Evolutionary conservation across 2,888 invertebrate genomes (phyloP).

Genomic region (Hylaea fasciaria): DNA sequence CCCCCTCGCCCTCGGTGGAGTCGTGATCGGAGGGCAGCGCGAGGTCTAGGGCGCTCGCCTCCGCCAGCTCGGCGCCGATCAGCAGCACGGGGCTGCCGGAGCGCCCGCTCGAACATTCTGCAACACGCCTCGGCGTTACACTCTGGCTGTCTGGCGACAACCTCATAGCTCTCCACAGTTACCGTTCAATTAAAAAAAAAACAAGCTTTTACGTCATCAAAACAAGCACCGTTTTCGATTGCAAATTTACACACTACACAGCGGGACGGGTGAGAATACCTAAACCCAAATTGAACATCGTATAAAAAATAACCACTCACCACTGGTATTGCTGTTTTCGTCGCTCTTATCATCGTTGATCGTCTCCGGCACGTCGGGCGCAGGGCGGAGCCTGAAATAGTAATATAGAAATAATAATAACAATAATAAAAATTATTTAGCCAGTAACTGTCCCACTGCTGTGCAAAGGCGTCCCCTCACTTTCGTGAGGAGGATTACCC

Average conservation of each 20-base stretch:
- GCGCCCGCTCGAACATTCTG: conserved; percentile 69
- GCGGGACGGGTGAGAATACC: too few species aligned
- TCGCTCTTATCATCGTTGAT: conserved; percentile 76
- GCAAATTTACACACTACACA: too few species aligned
- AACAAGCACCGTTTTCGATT: too few species aligned
- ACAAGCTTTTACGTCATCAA: too few species aligned
- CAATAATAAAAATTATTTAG: too few species aligned
- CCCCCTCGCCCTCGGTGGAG: conserved; percentile 93
- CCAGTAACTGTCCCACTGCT: background rate
- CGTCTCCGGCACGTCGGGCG: conserved; percentile 72
- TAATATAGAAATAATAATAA: background rate
- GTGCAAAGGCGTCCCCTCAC: too few species aligned
- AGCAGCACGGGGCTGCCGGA: conserved; percentile 84
- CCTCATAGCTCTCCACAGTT: too few species aligned
- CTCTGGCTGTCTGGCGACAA: too few species aligned
- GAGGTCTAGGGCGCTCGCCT: conserved; percentile 71
- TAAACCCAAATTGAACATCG: too few species aligned
- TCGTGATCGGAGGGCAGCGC: conserved; percentile 89
- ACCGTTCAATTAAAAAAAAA: too few species aligned
- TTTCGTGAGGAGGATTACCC: too few species aligned
- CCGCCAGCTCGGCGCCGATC: conserved; percentile 88
- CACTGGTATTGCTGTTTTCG: conserved; percentile 73
- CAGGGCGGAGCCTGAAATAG: conserved; percentile 62
- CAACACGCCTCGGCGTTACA: background rate
- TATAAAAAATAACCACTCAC: conserved; percentile 47